Evolutionary conservation across 2,888 invertebrate species (phyloP).

Genomic region (Cryptocheilus praepositus): DNA sequence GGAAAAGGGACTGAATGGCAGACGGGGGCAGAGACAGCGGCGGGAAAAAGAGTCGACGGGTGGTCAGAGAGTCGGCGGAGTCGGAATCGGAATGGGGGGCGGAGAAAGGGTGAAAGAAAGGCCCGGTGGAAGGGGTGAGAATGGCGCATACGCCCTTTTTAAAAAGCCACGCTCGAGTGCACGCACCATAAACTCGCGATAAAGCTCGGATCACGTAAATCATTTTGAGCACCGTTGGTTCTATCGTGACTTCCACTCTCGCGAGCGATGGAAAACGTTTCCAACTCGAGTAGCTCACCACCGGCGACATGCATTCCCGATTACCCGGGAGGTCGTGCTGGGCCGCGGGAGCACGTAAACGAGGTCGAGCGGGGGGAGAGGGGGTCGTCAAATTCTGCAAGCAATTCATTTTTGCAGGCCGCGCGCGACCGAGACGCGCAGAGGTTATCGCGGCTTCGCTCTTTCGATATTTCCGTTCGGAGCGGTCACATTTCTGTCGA

Average conservation of each 20-base stretch:
- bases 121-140: neutral
- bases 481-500: too few species aligned
- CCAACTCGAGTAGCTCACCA: constrained; percentile 29
- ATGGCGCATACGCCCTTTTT: constrained; percentile 15
- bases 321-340: constrained; percentile 30
- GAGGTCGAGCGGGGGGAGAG: constrained; percentile 9
- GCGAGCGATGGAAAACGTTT: constrained; percentile 41
- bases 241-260: constrained; percentile 38
- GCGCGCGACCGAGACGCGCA: neutral
- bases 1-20: neutral
- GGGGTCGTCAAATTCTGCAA: constrained; percentile 14
- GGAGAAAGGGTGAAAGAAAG: neutral
- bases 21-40: neutral
- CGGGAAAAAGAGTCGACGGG: neutral
- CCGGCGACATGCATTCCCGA: constrained; percentile 43
- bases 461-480: too few species aligned
- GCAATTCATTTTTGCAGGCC: constrained; percentile 21
- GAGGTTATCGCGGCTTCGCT: too few species aligned
- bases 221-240: constrained; percentile 16
- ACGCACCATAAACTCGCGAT: constrained; percentile 35
- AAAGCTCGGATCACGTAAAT: constrained; percentile 41
- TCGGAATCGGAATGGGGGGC: neutral
- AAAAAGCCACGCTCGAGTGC: constrained; percentile 31
- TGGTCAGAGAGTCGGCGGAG: neutral
- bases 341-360: constrained; percentile 13